A percentile compares a stretch with the other conserved stretches of the same genome.
Evolutionary conservation across 23 tunicate species (phyloP).

Genomic region (Halocynthia aurantium): DNA sequence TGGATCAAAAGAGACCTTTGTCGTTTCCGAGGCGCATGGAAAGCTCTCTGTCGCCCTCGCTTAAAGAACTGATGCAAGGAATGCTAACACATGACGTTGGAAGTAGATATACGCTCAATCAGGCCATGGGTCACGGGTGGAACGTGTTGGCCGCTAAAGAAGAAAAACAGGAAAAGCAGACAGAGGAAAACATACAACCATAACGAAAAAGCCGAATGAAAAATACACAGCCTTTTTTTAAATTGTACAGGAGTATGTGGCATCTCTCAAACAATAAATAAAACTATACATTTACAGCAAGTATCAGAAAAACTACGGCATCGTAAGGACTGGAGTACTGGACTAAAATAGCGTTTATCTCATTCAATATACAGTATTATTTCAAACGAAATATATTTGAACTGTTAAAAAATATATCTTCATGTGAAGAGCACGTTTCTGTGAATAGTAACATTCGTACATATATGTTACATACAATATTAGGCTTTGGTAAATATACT

Average conservation of each 20-base stretch:
- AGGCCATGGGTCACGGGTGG: slow-evolving; percentile 18
- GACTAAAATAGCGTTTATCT: background rate
- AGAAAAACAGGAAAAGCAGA: slow-evolving; percentile 2
- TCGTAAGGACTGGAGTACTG: background rate
- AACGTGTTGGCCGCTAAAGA: background rate
- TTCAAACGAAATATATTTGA: too few relatives aligned
- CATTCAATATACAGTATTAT: too few relatives aligned
- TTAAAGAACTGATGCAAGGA: slow-evolving; percentile 51
- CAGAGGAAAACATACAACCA: slow-evolving; percentile 1
- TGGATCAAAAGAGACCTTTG: slow-evolving; percentile 61
- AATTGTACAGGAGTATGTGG: background rate
- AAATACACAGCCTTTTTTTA: background rate
- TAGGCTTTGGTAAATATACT: too few relatives aligned
- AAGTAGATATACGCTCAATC: slow-evolving; percentile 13
- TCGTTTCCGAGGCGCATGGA: slow-evolving; percentile 32
- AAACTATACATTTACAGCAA: background rate
- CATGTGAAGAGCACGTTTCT: too few relatives aligned
- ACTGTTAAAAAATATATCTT: too few relatives aligned
- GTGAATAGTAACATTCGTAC: too few relatives aligned
- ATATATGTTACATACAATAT: too few relatives aligned
- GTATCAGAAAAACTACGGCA: background rate
- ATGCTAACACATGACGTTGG: slow-evolving; percentile 21
- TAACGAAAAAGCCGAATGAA: background rate
- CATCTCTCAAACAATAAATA: background rate
- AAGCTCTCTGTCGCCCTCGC: slow-evolving; percentile 14